These are phyloP conservation scores for Choloepus hoffmanni DNA, from an alignment of 2,113 vertebrate species.

Conservation along the genomic window DNA sequence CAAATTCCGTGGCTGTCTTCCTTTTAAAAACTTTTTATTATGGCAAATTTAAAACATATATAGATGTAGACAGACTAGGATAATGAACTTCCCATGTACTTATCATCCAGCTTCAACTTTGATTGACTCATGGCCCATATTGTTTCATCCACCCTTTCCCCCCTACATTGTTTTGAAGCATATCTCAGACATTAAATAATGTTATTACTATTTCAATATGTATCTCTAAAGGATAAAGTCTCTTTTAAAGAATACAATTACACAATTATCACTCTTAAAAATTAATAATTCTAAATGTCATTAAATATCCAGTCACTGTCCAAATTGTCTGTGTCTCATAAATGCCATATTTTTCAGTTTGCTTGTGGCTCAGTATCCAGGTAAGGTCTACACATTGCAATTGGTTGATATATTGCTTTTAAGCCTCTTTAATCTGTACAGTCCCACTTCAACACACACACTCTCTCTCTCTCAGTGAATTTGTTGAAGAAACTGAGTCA, in stretches of 20 bases:
- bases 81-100: accelerated
- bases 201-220: background rate
- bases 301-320: background rate
- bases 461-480: background rate
- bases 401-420: background rate
- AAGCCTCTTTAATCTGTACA: background rate
- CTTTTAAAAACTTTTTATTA: background rate
- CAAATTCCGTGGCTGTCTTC: background rate
- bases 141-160: no score
- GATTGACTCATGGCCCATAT: background rate
- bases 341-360: background rate
- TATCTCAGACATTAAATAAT: background rate
- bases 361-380: background rate
- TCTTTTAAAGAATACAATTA: background rate
- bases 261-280: background rate
- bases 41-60: background rate
- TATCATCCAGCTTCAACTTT: background rate
- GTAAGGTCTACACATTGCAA: background rate
- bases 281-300: background rate
- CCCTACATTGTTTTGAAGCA: background rate
- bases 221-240: background rate
- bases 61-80: background rate
- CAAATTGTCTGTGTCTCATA: background rate
- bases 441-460: background rate
- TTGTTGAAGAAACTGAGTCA: background rate